Evolutionary conservation across 2,797 vertebrate genomes (phyloP).

Genomic region (Oreochromis mossambicus): DNA sequence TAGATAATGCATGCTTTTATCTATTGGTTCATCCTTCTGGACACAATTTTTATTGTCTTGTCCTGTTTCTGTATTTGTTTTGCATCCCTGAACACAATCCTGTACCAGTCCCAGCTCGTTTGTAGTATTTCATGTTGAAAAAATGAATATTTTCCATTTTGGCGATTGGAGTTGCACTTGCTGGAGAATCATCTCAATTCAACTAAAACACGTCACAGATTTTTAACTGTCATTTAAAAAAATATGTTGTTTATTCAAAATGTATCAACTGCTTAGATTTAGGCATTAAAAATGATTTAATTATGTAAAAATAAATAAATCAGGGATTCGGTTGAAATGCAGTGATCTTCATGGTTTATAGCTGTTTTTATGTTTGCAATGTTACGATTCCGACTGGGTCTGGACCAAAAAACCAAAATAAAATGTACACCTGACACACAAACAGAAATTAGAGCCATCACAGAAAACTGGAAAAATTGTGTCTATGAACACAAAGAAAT

Average conservation of each 20-base stretch:
- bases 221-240: not conserved
- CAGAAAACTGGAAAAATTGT: not conserved
- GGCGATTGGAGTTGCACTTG: not conserved
- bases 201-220: not conserved
- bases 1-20: not conserved
- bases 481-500: not conserved
- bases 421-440: too few relatives aligned
- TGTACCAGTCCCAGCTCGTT: not conserved
- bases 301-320: not conserved
- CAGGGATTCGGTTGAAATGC: not conserved
- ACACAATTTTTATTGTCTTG: not conserved
- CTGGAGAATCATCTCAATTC: accelerated
- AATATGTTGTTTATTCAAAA: not conserved
- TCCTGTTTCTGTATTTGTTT: not conserved
- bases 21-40: not conserved
- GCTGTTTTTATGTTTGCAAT: not conserved
- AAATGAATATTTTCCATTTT: not conserved
- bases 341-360: not conserved
- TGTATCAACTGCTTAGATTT: accelerated
- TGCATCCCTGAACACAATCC: not conserved
- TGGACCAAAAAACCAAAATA: not conserved
- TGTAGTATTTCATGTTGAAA: accelerated
- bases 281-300: not conserved
- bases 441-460: not conserved
- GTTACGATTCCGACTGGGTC: not conserved